Percentiles rank a stretch among this genome's conserved stretches.
phyloP scores from a whole-genome alignment of 2,797 vertebrate species.

The Rhinogobio ventralis region DNA sequence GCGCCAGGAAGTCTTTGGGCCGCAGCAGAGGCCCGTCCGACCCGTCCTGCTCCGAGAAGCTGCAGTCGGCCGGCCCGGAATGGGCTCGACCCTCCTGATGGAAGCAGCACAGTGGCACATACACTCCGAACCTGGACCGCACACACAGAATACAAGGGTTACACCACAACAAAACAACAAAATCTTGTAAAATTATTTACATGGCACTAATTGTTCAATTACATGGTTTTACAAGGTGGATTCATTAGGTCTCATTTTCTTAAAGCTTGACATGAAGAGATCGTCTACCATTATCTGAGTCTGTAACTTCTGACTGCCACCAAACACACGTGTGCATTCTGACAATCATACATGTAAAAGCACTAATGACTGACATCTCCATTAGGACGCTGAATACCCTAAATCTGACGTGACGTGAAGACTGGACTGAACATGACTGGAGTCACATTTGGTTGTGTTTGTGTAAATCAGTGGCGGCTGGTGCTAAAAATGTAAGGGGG shows the following conservation, averaged over 20 bases:
- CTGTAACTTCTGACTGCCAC: not conserved
- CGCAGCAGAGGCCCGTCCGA: conserved; percentile 83
- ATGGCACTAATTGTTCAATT: too few relatives aligned
- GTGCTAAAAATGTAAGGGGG: too few relatives aligned
- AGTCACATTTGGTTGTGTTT: not conserved
- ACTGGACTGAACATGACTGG: not conserved
- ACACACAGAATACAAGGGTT: not conserved
- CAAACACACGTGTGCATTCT: not conserved
- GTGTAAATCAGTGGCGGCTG: too few relatives aligned
- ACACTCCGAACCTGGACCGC: conserved; percentile 90
- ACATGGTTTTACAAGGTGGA: too few relatives aligned
- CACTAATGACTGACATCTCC: not conserved
- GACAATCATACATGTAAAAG: not conserved
- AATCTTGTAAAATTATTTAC: not conserved
- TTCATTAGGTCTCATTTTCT: too few relatives aligned
- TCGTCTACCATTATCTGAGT: not conserved
- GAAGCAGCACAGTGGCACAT: conserved; percentile 97
- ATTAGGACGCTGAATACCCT: not conserved
- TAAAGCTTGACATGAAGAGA: too few relatives aligned
- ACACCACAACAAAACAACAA: not conserved
- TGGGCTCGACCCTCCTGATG: conserved; percentile 92
- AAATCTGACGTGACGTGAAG: not conserved
- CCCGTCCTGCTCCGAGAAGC: conserved; percentile 87
- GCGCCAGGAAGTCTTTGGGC: conserved; percentile 91
- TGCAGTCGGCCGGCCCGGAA: conserved; percentile 82